Percentiles rank a stretch among this genome's conserved stretches.
These are phyloP conservation scores for Cassiopea andromeda DNA, from an alignment of 30 jellyfish, hydroid and myxozoan genomes.

Conservation along the genomic window DNA sequence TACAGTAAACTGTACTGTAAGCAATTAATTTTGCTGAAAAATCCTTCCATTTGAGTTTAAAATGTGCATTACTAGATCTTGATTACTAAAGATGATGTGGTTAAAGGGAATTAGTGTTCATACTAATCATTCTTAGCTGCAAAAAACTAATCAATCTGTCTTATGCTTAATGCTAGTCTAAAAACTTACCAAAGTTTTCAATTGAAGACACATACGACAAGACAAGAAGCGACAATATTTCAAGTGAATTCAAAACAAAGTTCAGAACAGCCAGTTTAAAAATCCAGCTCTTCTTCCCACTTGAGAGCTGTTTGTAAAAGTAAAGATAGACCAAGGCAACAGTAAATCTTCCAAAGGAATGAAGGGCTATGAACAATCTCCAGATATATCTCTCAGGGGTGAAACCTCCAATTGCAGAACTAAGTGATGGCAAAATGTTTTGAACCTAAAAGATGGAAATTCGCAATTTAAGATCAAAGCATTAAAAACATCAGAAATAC, in stretches of 20 bases:
- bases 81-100: too few relatives aligned
- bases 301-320: conserved; percentile 66
- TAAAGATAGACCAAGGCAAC: conserved; percentile 53
- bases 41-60: too few relatives aligned
- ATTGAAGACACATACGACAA: conserved; percentile 78
- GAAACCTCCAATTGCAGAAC: conserved; percentile 85
- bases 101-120: too few relatives aligned
- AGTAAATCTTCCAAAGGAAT: conserved; percentile 61
- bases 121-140: too few relatives aligned
- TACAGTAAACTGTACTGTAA: too few relatives aligned
- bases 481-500: too few relatives aligned
- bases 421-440: conserved; percentile 82
- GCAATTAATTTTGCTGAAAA: too few relatives aligned
- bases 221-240: conserved; percentile 40
- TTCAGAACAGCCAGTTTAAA: conserved; percentile 15
- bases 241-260: conserved; percentile 37
- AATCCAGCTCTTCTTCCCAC: conserved; percentile 51
- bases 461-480: background rate
- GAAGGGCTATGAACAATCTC: conserved; percentile 85
- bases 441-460: conserved; percentile 55
- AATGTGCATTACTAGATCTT: too few relatives aligned
- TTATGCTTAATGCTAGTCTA: background rate
- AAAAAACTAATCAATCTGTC: background rate
- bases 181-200: conserved; percentile 78
- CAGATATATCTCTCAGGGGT: conserved; percentile 84